Evolutionary conservation across 2,888 invertebrate genomes (phyloP).

Genomic region (Tridacna gigas): DNA sequence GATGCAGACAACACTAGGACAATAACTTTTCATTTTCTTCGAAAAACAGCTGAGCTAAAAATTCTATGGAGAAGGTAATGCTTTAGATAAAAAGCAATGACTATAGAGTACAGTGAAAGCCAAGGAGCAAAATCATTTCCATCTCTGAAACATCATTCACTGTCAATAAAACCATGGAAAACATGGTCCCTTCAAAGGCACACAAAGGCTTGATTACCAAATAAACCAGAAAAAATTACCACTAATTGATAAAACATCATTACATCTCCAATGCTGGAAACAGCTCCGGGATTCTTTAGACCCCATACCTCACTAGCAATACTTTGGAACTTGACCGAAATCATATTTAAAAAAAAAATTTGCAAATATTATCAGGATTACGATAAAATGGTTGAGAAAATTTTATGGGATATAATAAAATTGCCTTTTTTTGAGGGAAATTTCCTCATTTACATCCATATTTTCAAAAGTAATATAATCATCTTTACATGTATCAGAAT

Average conservation of each 20-base stretch:
- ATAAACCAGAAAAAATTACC: constrained; percentile 18
- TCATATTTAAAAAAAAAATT: too few relatives aligned
- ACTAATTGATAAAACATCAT: constrained; percentile 22
- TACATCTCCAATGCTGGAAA: constrained; percentile 16
- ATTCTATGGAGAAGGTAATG: not conserved
- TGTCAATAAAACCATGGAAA: constrained; percentile 13
- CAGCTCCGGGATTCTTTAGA: not conserved
- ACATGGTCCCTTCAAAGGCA: constrained; percentile 12
- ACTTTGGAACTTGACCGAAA: too few relatives aligned
- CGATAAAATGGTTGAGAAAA: too few relatives aligned
- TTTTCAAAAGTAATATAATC: too few relatives aligned
- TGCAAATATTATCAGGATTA: too few relatives aligned
- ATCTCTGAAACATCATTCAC: constrained; percentile 6
- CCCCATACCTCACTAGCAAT: not conserved
- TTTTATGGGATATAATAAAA: too few relatives aligned
- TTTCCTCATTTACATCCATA: too few relatives aligned
- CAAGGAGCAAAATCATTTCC: constrained; percentile 1
- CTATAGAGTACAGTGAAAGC: not conserved
- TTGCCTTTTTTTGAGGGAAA: too few relatives aligned
- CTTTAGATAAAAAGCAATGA: not conserved
- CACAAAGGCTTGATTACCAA: constrained; percentile 2
- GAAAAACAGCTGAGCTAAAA: too few relatives aligned
- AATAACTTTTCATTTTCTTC: too few relatives aligned
- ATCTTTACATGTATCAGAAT: too few relatives aligned
- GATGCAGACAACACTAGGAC: too few relatives aligned